Evolutionary conservation across 2,113 vertebrate species (phyloP).

Genomic region (Vicugna pacos): DNA sequence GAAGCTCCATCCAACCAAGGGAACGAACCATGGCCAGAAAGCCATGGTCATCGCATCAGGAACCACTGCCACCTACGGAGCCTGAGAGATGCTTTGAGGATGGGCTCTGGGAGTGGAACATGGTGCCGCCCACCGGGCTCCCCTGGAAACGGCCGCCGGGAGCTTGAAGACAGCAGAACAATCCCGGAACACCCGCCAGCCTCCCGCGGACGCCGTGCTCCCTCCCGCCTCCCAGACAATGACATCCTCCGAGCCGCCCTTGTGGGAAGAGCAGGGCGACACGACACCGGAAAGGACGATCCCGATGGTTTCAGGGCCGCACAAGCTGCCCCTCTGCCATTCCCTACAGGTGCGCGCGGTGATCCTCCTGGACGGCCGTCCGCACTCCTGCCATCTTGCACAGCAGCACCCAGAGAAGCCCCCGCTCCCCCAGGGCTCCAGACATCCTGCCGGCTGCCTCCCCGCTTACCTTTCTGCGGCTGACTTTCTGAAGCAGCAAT

Average conservation of each 20-base stretch:
- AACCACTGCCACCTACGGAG: not conserved
- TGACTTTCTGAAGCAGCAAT: not conserved
- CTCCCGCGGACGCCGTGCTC: not conserved
- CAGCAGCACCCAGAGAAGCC: not conserved
- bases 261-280: not conserved
- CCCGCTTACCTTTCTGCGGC: not conserved
- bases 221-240: not conserved
- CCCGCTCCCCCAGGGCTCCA: fast-evolving
- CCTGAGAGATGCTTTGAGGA: not conserved
- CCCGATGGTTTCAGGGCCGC: not conserved
- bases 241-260: not conserved
- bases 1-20: not conserved
- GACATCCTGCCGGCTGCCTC: fast-evolving
- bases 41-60: slow-evolving; percentile 40
- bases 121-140: not conserved
- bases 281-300: not conserved
- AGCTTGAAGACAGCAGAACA: not conserved
- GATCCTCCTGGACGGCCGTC: not conserved
- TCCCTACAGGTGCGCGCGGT: not conserved
- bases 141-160: slow-evolving; percentile 17
- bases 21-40: slow-evolving; percentile 32
- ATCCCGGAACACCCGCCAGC: not conserved
- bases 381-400: not conserved
- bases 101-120: not conserved
- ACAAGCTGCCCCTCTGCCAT: not conserved